These are phyloP conservation scores for Babyrousa celebensis DNA, from an alignment of 2,797 vertebrate genomes.

Conservation along the genomic window DNA sequence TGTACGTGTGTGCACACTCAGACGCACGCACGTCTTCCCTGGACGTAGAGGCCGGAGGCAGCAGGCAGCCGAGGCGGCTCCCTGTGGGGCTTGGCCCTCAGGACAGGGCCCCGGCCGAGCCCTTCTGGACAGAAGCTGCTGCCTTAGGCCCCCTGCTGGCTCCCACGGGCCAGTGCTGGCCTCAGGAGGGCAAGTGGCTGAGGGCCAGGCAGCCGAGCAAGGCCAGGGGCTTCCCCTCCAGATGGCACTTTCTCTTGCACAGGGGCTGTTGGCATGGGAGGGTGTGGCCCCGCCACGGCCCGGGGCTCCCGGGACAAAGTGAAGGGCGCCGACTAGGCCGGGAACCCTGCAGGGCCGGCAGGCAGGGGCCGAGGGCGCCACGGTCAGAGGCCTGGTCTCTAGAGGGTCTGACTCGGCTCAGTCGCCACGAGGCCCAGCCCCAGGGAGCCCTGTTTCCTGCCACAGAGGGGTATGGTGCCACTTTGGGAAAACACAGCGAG, in stretches of 20 bases:
- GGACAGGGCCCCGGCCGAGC: neutral
- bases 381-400: neutral
- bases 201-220: rapidly evolving
- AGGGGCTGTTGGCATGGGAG: rapidly evolving
- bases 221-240: neutral
- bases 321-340: rapidly evolving
- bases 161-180: rapidly evolving
- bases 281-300: rapidly evolving
- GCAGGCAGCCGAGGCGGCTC: neutral
- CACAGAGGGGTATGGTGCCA: rapidly evolving
- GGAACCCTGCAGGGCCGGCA: neutral
- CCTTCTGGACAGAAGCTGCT: neutral
- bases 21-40: rapidly evolving
- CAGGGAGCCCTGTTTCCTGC: neutral
- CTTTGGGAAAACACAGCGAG: neutral
- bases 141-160: neutral
- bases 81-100: neutral
- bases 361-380: rapidly evolving
- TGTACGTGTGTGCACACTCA: rapidly evolving
- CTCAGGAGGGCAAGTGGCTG: neutral
- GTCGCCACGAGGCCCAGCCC: neutral
- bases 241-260: neutral
- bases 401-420: neutral
- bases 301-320: rapidly evolving
- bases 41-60: neutral